Evolutionary conservation across 2,113 vertebrate species (phyloP).

Genomic region (Mormoops blainvillei): DNA sequence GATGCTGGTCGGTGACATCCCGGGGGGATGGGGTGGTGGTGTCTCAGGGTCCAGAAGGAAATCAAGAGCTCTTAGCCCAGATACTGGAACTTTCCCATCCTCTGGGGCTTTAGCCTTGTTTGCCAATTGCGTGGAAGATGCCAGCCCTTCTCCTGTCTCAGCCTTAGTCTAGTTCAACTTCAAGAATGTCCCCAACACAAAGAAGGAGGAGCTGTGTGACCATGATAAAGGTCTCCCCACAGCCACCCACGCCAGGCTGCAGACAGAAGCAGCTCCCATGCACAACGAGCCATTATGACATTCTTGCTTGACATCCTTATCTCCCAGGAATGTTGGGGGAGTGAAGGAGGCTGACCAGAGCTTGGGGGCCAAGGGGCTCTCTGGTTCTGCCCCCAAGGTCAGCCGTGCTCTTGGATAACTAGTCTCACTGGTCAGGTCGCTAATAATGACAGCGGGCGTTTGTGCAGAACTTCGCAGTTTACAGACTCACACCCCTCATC

Average conservation of each 20-base stretch:
- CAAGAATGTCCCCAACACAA: neutral
- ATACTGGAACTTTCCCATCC: no score
- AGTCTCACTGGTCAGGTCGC: neutral
- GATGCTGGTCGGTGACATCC: neutral
- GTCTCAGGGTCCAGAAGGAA: neutral
- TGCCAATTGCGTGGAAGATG: neutral
- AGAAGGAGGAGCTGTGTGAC: neutral
- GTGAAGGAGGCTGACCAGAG: neutral
- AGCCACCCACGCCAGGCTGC: neutral
- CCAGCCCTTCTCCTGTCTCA: neutral
- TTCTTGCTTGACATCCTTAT: neutral
- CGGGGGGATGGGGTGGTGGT: no score
- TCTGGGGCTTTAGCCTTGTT: neutral
- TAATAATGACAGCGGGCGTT: neutral
- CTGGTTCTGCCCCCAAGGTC: neutral
- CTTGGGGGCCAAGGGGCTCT: neutral
- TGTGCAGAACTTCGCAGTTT: neutral
- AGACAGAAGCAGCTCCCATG: rapidly evolving
- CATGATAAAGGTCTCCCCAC: neutral
- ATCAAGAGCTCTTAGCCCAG: neutral
- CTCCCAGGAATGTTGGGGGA: neutral
- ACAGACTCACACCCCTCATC: no score
- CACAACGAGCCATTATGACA: neutral
- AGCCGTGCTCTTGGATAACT: neutral
- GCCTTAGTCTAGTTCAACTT: neutral